Conservation (phyloP, 2,888 invertebrate genomes). For the Drosophila colorata region DNA sequence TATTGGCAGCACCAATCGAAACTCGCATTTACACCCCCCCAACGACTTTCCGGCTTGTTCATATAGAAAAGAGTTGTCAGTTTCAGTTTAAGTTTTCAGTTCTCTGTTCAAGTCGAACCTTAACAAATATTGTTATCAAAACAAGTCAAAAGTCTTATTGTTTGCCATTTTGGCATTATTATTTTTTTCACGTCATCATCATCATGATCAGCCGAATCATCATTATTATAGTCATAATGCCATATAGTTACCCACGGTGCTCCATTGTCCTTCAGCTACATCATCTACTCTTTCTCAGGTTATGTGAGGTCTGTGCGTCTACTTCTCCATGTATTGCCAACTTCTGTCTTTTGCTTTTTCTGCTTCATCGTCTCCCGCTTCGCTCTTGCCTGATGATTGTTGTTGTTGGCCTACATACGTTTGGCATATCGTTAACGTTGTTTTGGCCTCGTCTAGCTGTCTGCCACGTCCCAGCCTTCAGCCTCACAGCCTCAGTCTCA, state of each 20-base stretch:
- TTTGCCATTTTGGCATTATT: slow-evolving; percentile 31
- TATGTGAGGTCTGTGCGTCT: slow-evolving; percentile 15
- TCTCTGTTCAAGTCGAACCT: slow-evolving; percentile 22
- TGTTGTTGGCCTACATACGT: slow-evolving; percentile 52
- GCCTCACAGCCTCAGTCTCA: not conserved
- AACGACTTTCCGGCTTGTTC: not conserved
- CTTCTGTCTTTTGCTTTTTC: slow-evolving; percentile 1
- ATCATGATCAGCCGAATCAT: slow-evolving; percentile 7
- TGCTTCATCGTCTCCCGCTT: slow-evolving; percentile 1
- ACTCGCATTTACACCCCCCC: not conserved
- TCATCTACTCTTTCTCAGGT: slow-evolving; percentile 6
- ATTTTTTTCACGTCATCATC: slow-evolving; percentile 4
- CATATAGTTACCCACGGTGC: slow-evolving; percentile 24
- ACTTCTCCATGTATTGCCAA: slow-evolving; percentile 19
- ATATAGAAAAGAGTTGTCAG: slow-evolving; percentile 13
- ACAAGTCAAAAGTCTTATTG: slow-evolving; percentile 35
- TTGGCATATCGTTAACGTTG: slow-evolving; percentile 55
- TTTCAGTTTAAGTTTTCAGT: slow-evolving; percentile 23
- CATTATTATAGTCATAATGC: slow-evolving; percentile 21
- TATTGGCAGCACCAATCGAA: slow-evolving; percentile 35
- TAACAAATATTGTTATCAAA: slow-evolving; percentile 44
- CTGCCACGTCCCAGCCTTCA: slow-evolving; percentile 28
- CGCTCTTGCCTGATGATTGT: slow-evolving; percentile 12
- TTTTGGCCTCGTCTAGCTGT: slow-evolving; percentile 47
- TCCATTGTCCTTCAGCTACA: slow-evolving; percentile 12